phyloP scores from a whole-genome alignment of 1,140 invertebrate genomes.

The Lepidurus arcticus region DNA sequence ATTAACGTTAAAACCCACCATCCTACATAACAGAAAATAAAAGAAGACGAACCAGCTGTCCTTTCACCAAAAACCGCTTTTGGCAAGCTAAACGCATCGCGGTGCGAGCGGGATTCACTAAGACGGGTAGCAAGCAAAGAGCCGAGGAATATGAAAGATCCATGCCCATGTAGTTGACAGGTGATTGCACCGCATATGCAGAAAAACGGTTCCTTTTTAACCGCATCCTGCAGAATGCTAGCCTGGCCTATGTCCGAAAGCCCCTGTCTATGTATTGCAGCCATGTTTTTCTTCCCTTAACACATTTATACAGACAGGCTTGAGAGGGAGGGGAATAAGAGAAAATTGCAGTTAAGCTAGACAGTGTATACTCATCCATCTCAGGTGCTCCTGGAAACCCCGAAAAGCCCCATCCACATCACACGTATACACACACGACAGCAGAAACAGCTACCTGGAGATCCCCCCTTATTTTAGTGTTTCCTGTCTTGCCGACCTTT shows the following conservation, averaged over 20 bases:
- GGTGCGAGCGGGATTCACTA: neutral
- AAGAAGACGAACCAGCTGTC: neutral
- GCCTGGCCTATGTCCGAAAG: neutral
- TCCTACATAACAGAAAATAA: neutral
- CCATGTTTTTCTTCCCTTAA: no score
- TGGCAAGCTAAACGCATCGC: neutral
- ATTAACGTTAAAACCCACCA: no score
- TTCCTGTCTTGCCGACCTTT: neutral
- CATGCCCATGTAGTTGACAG: neutral
- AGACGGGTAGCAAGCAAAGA: neutral
- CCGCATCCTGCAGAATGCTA: neutral
- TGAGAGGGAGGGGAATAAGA: neutral
- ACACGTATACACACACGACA: neutral
- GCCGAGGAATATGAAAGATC: neutral
- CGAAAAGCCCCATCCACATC: neutral
- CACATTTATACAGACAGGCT: neutral
- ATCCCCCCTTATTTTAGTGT: neutral
- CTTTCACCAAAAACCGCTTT: neutral
- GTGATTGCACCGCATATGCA: conserved; percentile 9
- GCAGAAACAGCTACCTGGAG: neutral
- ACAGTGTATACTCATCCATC: neutral
- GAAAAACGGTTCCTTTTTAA: neutral
- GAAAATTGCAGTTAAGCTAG: neutral
- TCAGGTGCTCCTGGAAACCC: conserved; percentile 5
- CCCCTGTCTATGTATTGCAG: neutral